Base-by-base conservation (phyloP, 1,140 invertebrate species). In the Carposina sasakii region DNA sequence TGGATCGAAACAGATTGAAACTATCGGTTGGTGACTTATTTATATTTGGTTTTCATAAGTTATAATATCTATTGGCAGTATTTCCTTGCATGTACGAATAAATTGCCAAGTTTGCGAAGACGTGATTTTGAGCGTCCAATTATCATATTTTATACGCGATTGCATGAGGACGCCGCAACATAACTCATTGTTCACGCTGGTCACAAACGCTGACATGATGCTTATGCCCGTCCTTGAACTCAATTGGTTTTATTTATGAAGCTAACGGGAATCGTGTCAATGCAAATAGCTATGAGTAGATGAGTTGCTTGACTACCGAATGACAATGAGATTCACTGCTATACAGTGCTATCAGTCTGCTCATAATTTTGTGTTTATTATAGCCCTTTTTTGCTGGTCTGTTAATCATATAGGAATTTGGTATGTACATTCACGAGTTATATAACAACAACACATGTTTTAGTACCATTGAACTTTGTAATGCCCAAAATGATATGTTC, bases 171-270 rank as follows among this genome's bases (percentile, higher is more conserved):
- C 71, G 69, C 60, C 55, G 65, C 63, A 57, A 60, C 62, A 71
- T 71, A 69, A 67, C 59, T 73, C 67, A 83, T 81, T 81, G 79
- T 83, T 73, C 69, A 83, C 66, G 65, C 74, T 72, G 74, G 75
- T 83, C 76, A 75, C 79, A 79, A 64, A 71, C 66, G 57, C 54
- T 62, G 62, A 43, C 58, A 71, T 76, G 67, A 76, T 74, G 74
- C 67, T 78, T 75, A 75, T 71, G 48, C 41, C 57, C 64, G 76
- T 77, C 79, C 79, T 81, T 83, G 79, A 83, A 83, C 79, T 81
- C 71, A 77, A 83, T 83, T 71, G 74, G 49, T 55, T 69, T 63
- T 71, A 72, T 76, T 82, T 76, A 79, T 78, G 70, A 72, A 72
- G 65, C 69, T 74, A 71, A 73, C 67, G 69, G 78, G 70, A 79